These are phyloP conservation scores for Diplogasteroides magnus DNA, from an alignment of 1,140 invertebrate genomes.

Conservation along the genomic window DNA sequence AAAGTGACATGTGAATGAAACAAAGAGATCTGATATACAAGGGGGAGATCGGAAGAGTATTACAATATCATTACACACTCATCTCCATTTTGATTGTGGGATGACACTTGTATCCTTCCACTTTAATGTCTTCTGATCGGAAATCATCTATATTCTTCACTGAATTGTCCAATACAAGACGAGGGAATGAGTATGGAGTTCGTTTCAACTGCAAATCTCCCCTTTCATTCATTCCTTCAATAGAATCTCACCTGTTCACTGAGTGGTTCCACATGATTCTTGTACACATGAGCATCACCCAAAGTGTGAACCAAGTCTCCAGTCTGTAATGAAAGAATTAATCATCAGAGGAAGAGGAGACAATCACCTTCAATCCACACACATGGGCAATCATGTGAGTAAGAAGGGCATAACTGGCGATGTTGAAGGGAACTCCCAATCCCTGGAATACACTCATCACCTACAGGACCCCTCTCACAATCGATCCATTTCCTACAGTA, in stretches of 20 bases:
- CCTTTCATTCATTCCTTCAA: too few species aligned
- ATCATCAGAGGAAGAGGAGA: too few species aligned
- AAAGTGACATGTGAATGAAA: too few species aligned
- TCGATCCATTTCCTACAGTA: background rate
- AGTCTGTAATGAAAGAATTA: slow-evolving; percentile 62
- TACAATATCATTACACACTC: slow-evolving; percentile 82
- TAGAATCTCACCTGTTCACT: slow-evolving; percentile 78
- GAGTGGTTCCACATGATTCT: slow-evolving; percentile 81
- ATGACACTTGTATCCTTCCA: slow-evolving; percentile 77
- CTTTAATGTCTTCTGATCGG: background rate
- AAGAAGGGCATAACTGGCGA: slow-evolving; percentile 89
- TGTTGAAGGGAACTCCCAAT: slow-evolving; percentile 95
- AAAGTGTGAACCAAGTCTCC: slow-evolving; percentile 93
- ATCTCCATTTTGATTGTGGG: slow-evolving; percentile 88
- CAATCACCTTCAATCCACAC: slow-evolving; percentile 70
- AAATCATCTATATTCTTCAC: slow-evolving; percentile 39
- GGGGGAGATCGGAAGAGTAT: too few species aligned
- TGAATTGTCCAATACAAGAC: slow-evolving; percentile 68
- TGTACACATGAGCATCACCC: slow-evolving; percentile 92
- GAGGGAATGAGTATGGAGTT: slow-evolving; percentile 69
- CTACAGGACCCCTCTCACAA: background rate
- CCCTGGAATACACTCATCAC: slow-evolving; percentile 61
- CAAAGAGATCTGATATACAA: too few species aligned
- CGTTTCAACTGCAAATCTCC: slow-evolving; percentile 67
- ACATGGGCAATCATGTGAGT: slow-evolving; percentile 94